Base-by-base conservation (phyloP, 2,113 vertebrate species). In the Hydrochoerus hydrochaeris region DNA sequence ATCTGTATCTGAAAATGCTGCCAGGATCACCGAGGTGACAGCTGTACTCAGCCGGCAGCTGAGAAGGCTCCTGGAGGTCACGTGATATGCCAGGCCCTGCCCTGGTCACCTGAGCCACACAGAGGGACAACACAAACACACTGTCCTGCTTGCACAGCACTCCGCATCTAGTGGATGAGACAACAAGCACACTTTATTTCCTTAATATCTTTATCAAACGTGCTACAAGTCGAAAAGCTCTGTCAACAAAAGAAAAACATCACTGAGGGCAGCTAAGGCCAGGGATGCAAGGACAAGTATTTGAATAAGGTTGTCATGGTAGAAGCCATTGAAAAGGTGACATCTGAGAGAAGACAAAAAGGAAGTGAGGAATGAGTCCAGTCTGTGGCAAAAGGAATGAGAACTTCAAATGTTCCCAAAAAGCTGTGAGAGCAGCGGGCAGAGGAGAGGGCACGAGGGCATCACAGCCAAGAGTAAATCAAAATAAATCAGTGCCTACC, bases 401-500 rank as follows among this genome's bases (percentile, higher is more conserved):
- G 28, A 41, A 19, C 5, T 30, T 20, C 26, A 63, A 41, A 85
- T 5, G 6, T 11, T 16, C 22, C 3, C 54, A n/a, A 30, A 32
- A 14, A 46, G 58, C 7, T 5, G 0, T 28, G 30, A 30, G 8
- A 32, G 16, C 4, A 1, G 22, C 0, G 0, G 54, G 60, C 26
- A 49, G 13, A 35, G 28, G 38, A 71, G 73, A 78, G 7, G 12
- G 19, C 7, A 2, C 0, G 8, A 75, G 52, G 58, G 4, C 41
- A 7, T 2, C 41, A 65, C 44, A 3, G 16, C 2, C 0, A 3
- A 52, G 54, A 67, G 16, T 19, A 69, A 52, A 38, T 5, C 3
- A 7, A 14, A 32, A 35, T 60, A 24, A 58, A 69, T 0, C 13
- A 44, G 38, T 2, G 22, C 49, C 84, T 16, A 44, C 24, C 24